phyloP scores from a whole-genome alignment of 2,113 vertebrate genomes.

The Brienomyrus longianalis region DNA sequence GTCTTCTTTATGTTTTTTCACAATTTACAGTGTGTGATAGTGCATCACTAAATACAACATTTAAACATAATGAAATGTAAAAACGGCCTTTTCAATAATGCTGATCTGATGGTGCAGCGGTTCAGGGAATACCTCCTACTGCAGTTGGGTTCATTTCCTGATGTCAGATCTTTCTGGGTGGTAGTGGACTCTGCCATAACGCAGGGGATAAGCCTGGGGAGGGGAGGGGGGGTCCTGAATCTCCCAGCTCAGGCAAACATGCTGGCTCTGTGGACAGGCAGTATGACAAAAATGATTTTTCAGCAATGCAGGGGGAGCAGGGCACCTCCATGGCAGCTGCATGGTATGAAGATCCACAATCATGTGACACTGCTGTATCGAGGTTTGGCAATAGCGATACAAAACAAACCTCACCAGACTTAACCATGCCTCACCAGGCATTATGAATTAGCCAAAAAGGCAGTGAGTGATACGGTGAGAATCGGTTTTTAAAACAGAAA shows the following conservation, averaged over 20 bases:
- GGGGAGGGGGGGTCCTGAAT: background rate
- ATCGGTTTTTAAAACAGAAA: background rate
- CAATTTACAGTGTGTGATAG: background rate
- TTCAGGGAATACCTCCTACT: constrained; percentile 31
- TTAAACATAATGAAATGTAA: background rate
- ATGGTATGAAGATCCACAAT: background rate
- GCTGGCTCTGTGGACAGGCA: constrained; percentile 20
- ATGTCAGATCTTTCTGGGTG: constrained; percentile 22
- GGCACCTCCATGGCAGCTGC: background rate
- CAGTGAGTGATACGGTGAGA: background rate
- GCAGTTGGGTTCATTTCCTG: constrained; percentile 33
- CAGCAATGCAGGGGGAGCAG: background rate
- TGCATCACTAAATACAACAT: background rate
- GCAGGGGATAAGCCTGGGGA: constrained; percentile 12
- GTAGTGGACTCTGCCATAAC: constrained; percentile 34
- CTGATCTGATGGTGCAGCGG: background rate
- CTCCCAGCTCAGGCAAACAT: constrained; percentile 28
- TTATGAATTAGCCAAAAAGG: background rate
- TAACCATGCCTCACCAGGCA: too few species aligned
- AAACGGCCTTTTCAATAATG: background rate
- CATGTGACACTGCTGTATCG: background rate
- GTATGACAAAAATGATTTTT: background rate
- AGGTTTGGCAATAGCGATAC: background rate
- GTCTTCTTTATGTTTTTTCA: background rate
- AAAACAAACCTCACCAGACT: background rate